phyloP scores from a whole-genome alignment of 2,797 vertebrate species.

The Poecilia wingei region DNA sequence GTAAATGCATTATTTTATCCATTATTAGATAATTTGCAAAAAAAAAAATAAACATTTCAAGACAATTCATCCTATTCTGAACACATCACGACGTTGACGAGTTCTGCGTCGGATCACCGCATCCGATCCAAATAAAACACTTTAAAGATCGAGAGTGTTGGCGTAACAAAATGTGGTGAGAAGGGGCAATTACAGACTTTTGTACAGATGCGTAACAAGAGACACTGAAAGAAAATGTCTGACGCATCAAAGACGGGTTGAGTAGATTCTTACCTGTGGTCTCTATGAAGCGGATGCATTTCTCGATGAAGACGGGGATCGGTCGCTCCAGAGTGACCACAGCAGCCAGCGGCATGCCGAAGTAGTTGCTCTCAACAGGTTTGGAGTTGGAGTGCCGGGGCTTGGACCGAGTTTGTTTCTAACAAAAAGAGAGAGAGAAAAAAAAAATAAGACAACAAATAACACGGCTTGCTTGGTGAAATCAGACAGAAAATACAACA shows the following conservation, averaged over 20 bases:
- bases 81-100: background rate
- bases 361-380: slow-evolving; percentile 93
- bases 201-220: background rate
- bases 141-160: background rate
- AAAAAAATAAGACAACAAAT: too few relatives aligned
- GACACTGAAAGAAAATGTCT: slow-evolving; percentile 14
- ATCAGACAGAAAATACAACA: background rate
- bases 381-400: slow-evolving; percentile 91
- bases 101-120: background rate
- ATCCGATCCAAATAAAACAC: background rate
- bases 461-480: slow-evolving; percentile 10
- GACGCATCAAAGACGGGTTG: background rate
- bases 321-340: slow-evolving; percentile 88
- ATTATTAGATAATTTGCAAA: background rate
- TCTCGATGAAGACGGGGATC: slow-evolving; percentile 93
- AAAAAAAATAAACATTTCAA: background rate
- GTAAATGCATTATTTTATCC: background rate
- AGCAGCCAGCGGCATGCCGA: slow-evolving; percentile 87
- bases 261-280: slow-evolving; percentile 83
- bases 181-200: background rate
- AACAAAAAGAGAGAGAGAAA: background rate
- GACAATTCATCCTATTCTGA: background rate
- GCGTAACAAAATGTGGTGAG: background rate
- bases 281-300: slow-evolving; percentile 95
- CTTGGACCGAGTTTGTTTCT: slow-evolving; percentile 92